Percentiles rank a stretch among this genome's conserved stretches.
phyloP scores from a whole-genome alignment of 2,113 vertebrate genomes.

The Narcine bancroftii region DNA sequence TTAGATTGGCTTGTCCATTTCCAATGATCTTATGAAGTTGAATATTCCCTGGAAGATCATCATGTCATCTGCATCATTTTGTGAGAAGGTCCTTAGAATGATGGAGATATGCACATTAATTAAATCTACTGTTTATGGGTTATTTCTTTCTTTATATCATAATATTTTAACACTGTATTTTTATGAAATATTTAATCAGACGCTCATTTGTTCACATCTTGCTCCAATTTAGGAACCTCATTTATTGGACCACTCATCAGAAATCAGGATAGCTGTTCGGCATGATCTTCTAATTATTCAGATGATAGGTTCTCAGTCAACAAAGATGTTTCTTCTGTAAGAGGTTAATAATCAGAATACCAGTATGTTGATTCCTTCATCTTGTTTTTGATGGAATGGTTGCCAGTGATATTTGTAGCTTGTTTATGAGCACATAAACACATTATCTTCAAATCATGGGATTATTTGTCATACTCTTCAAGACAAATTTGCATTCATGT shows the following conservation, averaged over 20 bases:
- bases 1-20: neutral
- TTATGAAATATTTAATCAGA: neutral
- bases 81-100: neutral
- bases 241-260: neutral
- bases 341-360: neutral
- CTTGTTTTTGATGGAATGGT: neutral
- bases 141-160: neutral
- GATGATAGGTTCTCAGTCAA: neutral
- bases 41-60: neutral
- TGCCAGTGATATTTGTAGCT: neutral
- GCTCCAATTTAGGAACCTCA: neutral
- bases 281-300: neutral
- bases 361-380: too few species aligned
- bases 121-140: neutral
- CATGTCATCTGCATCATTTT: neutral
- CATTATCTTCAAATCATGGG: neutral
- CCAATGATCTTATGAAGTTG: neutral
- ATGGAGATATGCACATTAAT: neutral
- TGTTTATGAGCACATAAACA: neutral
- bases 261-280: neutral
- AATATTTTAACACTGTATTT: too few species aligned
- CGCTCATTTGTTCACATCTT: neutral
- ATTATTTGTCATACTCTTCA: neutral
- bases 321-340: neutral
- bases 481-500: neutral